These are phyloP conservation scores for Rhizoglyphus robini DNA, from an alignment of 1,140 invertebrate species.

Conservation along the genomic window DNA sequence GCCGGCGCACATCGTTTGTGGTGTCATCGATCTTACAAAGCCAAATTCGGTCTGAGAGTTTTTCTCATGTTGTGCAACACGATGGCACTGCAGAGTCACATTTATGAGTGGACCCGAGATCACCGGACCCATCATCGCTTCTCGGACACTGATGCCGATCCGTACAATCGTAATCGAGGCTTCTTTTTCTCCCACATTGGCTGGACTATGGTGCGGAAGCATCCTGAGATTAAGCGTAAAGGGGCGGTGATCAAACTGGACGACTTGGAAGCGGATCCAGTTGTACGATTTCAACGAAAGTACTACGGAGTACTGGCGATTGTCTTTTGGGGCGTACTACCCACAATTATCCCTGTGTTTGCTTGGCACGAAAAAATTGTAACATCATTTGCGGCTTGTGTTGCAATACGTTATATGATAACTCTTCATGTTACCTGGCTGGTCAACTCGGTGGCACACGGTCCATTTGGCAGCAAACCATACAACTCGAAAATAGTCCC, in stretches of 20 bases:
- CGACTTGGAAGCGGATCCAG: constrained; percentile 65
- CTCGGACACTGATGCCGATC: no score
- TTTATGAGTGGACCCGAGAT: constrained; percentile 19
- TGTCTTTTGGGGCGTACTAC: constrained; percentile 36
- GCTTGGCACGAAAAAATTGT: constrained; percentile 37
- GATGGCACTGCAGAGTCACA: constrained; percentile 55
- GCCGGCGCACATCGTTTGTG: constrained; percentile 43
- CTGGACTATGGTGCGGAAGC: constrained; percentile 58
- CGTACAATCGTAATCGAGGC: constrained; percentile 25
- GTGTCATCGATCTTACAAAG: constrained; percentile 43
- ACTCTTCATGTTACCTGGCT: constrained; percentile 35
- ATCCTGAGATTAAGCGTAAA: constrained; percentile 50
- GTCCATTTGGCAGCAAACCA: constrained; percentile 35
- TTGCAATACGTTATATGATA: constrained; percentile 35
- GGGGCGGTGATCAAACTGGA: constrained; percentile 68
- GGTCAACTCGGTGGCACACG: constrained; percentile 41
- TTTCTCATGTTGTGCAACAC: constrained; percentile 48
- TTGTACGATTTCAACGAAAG: constrained; percentile 64
- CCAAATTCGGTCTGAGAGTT: constrained; percentile 37
- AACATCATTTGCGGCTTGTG: constrained; percentile 33
- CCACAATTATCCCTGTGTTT: constrained; percentile 36
- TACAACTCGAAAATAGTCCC: not conserved
- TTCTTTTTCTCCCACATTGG: constrained; percentile 67
- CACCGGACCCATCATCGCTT: constrained; percentile 28
- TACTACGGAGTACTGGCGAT: constrained; percentile 35